Evolutionary conservation across 2,113 vertebrate genomes (phyloP), one percentile per base, ranked within the genome.

Genomic region (Toxostoma redivivum): DNA sequence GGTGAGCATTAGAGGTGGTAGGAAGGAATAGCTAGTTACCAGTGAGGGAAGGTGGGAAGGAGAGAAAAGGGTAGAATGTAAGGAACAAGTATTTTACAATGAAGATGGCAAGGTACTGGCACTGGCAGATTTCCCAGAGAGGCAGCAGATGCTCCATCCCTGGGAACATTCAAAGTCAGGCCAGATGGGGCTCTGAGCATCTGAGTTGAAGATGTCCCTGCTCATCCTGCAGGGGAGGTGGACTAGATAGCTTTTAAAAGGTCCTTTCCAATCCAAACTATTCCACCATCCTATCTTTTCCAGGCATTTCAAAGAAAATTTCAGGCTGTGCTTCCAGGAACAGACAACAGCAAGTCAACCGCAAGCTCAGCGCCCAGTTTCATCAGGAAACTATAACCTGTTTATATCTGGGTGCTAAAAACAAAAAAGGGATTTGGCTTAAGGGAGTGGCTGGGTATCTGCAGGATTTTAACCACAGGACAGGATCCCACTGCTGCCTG

Each of bases 1-100:
- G 30, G 10, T 61, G 15, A 61, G 47, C 0, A 0, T 35, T 47
- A 69, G 54, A 54, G 47, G n/a, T 69, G n/a, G 21, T 54, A 35
- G 24, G n/a, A 74, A 40, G 54, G 21, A 67, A 37, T 30, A 76
- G 24, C 45, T 53, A 33, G 16, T 60, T 60, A 40, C 38, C 40
- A 54, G 47, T 31, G n/a, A 76, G 47, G 12, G 6, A 61, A 40
- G 25, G 12, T 61, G 9, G 47, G 30, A 69, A 82, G 70, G 28
- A 58, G 18, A 73, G 27, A 38, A 74, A 67, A 40, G 11, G 11
- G 30, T 31, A 54, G 54, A 61, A 42, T 35, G 24, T 19, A 54
- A 76, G 47, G 40, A 69, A 61, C 24, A 74, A 60, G 6, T 45
- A 21, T 25, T 67, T 60, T 67, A 66, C 33, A 66, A 10, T 6